Evolutionary conservation across 2,888 invertebrate genomes (phyloP).

Genomic region (Heliconius ismenius): DNA sequence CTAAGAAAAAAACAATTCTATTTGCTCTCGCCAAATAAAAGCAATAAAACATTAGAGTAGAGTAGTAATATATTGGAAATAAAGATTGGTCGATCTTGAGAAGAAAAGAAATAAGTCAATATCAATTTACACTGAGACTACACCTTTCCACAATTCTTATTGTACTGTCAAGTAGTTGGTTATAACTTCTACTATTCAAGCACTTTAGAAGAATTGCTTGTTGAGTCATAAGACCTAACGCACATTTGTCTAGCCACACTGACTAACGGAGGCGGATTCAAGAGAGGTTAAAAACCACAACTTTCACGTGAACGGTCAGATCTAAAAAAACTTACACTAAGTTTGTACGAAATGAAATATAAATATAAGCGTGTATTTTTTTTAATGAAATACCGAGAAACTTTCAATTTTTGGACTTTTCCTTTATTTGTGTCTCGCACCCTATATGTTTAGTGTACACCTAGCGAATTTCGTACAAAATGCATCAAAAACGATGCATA

Average conservation of each 20-base stretch:
- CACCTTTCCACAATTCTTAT: background rate
- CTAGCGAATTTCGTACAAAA: background rate
- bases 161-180: background rate
- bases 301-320: no score
- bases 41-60: background rate
- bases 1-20: background rate
- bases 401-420: no score
- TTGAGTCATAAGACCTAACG: background rate
- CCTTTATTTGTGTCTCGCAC: no score
- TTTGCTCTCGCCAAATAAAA: background rate
- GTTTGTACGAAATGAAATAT: no score
- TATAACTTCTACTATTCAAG: background rate
- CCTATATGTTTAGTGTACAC: background rate
- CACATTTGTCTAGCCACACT: background rate
- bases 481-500: background rate
- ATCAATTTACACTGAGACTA: background rate
- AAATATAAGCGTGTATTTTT: background rate
- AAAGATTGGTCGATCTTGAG: background rate
- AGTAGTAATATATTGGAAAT: background rate
- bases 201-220: background rate
- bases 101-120: background rate
- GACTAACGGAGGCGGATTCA: no score
- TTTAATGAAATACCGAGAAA: background rate
- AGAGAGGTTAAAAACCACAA: no score
- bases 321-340: no score